Percentiles rank a stretch among this genome's conserved stretches.
These are phyloP conservation scores for Poeciliopsis prolifica DNA, from an alignment of 2,113 vertebrate species.

Conservation along the genomic window DNA sequence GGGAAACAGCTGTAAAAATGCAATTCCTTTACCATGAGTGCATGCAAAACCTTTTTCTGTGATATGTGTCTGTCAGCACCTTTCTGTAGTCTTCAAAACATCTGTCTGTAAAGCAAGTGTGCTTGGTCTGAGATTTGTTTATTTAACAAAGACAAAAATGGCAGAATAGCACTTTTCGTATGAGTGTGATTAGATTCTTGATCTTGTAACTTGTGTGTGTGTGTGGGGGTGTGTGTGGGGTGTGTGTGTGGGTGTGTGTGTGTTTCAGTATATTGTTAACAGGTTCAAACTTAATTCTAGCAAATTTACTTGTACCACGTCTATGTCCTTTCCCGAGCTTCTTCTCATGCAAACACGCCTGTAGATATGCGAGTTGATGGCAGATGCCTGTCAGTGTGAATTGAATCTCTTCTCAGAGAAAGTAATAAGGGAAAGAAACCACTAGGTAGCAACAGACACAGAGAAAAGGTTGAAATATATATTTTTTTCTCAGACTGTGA, in stretches of 20 bases:
- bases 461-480: slow-evolving; percentile 55
- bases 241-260: slow-evolving; percentile 26
- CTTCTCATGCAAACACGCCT: slow-evolving; percentile 29
- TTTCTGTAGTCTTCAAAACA: slow-evolving; percentile 10
- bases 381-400: slow-evolving; percentile 40
- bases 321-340: slow-evolving; percentile 37
- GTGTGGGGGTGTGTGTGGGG: slow-evolving; percentile 23
- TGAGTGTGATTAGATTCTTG: neutral
- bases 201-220: slow-evolving; percentile 7
- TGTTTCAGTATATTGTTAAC: slow-evolving; percentile 12
- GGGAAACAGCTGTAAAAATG: slow-evolving; percentile 25
- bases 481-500: slow-evolving; percentile 39
- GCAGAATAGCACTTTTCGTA: neutral
- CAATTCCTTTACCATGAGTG: slow-evolving; percentile 22
- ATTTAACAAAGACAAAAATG: neutral
- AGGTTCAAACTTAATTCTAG: slow-evolving; percentile 28
- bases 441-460: slow-evolving; percentile 54
- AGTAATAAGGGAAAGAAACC: slow-evolving; percentile 51
- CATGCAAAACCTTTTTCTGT: neutral
- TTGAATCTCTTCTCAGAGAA: slow-evolving; percentile 42
- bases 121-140: neutral
- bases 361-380: slow-evolving; percentile 37
- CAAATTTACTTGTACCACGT: slow-evolving; percentile 36
- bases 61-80: slow-evolving; percentile 11
- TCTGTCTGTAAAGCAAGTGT: slow-evolving; percentile 1